Evolutionary conservation across 2,888 invertebrate species (phyloP), one percentile per base, ranked within the genome.

Genomic region (Graphium colonna): DNA sequence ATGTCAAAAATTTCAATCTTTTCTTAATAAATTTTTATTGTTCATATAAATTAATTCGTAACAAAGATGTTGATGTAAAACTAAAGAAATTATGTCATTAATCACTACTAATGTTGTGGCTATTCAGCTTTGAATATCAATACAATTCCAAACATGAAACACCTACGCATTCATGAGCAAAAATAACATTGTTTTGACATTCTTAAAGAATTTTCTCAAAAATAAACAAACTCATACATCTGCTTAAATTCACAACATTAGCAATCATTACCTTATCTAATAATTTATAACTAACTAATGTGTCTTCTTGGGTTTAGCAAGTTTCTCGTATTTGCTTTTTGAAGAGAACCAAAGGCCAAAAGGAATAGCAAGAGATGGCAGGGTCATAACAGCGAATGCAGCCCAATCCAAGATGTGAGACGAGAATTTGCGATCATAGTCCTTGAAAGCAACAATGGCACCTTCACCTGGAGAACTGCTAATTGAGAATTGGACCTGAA

Each of bases 331-430:
- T 91, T 97, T 98, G 79, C 94, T 94, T 84, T 98, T 98, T 72
- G 98, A 98, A 18, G 95, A 94, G 86, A 93, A 97, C 98, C 98
- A 99, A 59, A 99, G 91, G 31, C 95, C 93, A 79, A 97, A 96
- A 54, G 98, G 98, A 77, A 99, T 97, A 40, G 95, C 96, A 42
- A 99, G 90, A 1, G 98, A 97, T 3, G 98, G 98, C 38, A 98
- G 90, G 18, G 98, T 96, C 97, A 99, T 98, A 52, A 99, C 93
- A 31, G 97, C 97, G 75, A 99, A 99, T 18, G 98, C 97, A 51
- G 95, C 91, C 99, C 99, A 99, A 86, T 98, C 98, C 58, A 97
- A 95, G 77, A 97, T 95, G 87, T 98, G 98, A 0, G 98, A 97
- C 1, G 98, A 98, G 90, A 98, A 98, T 75, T 97, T 96, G 83